phyloP scores from a whole-genome alignment of 2,797 vertebrate species.

The Enteromius mattozi region DNA sequence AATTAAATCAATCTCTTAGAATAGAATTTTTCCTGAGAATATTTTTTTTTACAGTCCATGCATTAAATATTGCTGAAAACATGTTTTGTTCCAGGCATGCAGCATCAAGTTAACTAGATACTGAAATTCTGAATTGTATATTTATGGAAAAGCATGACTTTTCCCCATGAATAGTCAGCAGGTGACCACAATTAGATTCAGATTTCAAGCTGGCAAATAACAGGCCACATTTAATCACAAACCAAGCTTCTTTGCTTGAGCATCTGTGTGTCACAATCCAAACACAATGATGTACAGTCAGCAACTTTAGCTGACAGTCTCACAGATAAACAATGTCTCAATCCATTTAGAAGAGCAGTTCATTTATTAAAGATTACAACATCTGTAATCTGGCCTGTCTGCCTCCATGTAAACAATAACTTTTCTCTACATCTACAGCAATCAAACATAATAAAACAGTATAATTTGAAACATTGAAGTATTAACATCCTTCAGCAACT shows the following conservation, averaged over 20 bases:
- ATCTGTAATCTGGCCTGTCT: constrained; percentile 69
- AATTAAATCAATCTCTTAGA: too few species aligned
- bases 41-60: too few species aligned
- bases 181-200: not conserved
- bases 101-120: too few species aligned
- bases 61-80: too few species aligned
- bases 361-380: constrained; percentile 42
- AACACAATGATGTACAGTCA: constrained; percentile 1
- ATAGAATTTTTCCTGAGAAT: too few species aligned
- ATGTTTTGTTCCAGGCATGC: too few species aligned
- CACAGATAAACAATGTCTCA: constrained; percentile 17
- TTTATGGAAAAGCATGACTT: not conserved
- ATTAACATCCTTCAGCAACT: constrained; percentile 69
- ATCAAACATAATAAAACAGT: constrained; percentile 66
- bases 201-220: not conserved
- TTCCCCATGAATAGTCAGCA: not conserved
- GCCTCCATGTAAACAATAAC: constrained; percentile 67
- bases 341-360: constrained; percentile 11
- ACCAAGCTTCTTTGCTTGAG: not conserved
- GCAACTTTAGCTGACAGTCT: not conserved
- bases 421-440: constrained; percentile 72
- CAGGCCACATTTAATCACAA: not conserved
- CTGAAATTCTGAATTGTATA: too few species aligned
- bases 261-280: not conserved
- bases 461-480: constrained; percentile 57